Evolutionary conservation across 1,140 invertebrate genomes (phyloP), one percentile per base, ranked within the genome.

Genomic region (Leucophenga varia): DNA sequence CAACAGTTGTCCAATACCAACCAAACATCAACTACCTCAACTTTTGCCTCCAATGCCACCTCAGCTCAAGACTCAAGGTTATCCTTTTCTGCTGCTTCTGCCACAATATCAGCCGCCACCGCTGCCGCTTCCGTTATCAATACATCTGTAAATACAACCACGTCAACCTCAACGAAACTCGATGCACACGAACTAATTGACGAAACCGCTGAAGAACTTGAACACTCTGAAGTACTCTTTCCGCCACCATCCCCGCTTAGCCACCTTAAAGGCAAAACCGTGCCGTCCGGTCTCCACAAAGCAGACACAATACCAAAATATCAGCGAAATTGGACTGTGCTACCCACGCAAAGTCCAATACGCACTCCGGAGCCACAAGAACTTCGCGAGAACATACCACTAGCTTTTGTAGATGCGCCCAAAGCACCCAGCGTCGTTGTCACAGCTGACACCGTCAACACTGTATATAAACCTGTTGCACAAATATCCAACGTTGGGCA

Each of bases 271-370:
- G 54, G 52, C 38, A 70, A 68, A 59, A 38, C 57, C 52, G 54
- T 60, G 32, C 55, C 64, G 25, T 78, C 79, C 47, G 79, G 78
- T 35, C 72, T 84, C 48, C 80, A 82, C 46, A 81, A 79, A 73
- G 76, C 81, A 13, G 79, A 82, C 35, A 76, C 72, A 59, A 81
- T 82, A 59, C 82, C 82, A 19, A 70, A 77, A 46, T 85, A 84
- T 70, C 82, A 84, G 64, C 79, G 80, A 74, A 78, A 83, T 61
- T 77, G 82, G 61, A 80, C 81, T 52, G 71, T 77, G 51, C 67
- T 82, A 48, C 77, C 78, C 45, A 79, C 78, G 41, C 79, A 81
- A 61, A 76, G 76, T 46, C 65, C 71, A 51, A 72, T 75, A 20
- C 74, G 77, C 53, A 80, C 79, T 6, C 79, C 79, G 46, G 79